These are phyloP conservation scores for Lampris incognitus DNA, from an alignment of 2,113 vertebrate genomes.

Conservation along the genomic window DNA sequence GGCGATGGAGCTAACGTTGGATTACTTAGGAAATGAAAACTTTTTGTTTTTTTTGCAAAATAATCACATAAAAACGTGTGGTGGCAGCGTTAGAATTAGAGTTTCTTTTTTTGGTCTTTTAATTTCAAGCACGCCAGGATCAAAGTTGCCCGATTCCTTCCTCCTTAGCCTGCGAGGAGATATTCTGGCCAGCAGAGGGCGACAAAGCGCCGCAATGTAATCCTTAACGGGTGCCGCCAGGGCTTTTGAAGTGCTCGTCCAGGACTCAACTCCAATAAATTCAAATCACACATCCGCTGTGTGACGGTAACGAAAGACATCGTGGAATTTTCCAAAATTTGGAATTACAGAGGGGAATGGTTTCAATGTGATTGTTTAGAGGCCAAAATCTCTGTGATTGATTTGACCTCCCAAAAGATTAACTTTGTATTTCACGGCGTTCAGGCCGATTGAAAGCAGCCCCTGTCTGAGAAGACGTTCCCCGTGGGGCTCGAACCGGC, in stretches of 20 bases:
- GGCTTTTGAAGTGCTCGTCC: no score
- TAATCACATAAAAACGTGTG: background rate
- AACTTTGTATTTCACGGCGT: background rate
- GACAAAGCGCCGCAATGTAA: constrained; percentile 38
- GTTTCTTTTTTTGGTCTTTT: background rate
- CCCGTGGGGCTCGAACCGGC: constrained; percentile 26
- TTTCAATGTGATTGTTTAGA: background rate
- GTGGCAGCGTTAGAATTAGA: background rate
- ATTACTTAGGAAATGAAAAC: background rate
- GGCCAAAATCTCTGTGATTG: background rate
- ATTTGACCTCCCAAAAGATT: constrained; percentile 2
- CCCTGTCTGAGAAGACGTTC: constrained; percentile 24
- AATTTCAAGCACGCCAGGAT: background rate
- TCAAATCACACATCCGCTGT: background rate
- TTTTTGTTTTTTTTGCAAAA: background rate
- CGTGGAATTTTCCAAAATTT: no score
- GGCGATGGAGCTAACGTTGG: background rate
- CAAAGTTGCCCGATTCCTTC: background rate
- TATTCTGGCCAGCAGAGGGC: constrained; percentile 66
- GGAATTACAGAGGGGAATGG: background rate
- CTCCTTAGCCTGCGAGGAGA: constrained; percentile 6
- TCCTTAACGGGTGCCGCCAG: background rate
- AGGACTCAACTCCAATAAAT: background rate
- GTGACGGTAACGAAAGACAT: no score
- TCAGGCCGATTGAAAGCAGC: background rate